These are phyloP conservation scores for Xanthia icteritia DNA, from an alignment of 2,888 invertebrate genomes.

Conservation along the genomic window DNA sequence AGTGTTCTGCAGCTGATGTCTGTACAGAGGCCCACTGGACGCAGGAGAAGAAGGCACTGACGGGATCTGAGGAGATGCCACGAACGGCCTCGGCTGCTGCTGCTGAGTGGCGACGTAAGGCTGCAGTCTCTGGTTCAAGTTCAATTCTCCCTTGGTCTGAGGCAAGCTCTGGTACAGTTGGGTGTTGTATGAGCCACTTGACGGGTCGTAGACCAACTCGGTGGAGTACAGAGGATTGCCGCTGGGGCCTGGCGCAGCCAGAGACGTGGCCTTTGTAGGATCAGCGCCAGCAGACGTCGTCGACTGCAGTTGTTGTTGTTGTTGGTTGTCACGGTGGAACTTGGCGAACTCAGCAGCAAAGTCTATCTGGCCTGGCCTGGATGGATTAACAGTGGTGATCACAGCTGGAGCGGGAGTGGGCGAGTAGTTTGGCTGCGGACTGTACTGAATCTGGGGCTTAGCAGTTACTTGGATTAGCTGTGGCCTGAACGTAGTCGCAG, in stretches of 20 bases:
- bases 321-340: conserved; percentile 93
- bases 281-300: conserved; percentile 82
- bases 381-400: conserved; percentile 70
- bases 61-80: conserved; percentile 91
- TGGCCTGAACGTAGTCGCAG: conserved; percentile 92
- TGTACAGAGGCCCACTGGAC: conserved; percentile 86
- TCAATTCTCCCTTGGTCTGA: conserved; percentile 93
- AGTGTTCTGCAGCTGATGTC: conserved; percentile 85
- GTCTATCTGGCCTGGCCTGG: conserved; percentile 87
- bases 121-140: conserved; percentile 93
- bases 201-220: conserved; percentile 94
- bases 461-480: conserved; percentile 91
- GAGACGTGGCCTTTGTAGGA: conserved; percentile 80
- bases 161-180: conserved; percentile 94
- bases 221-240: conserved; percentile 94
- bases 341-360: conserved; percentile 94
- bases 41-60: conserved; percentile 80
- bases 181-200: conserved; percentile 94
- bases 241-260: conserved; percentile 80
- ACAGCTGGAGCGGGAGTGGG: conserved; percentile 80
- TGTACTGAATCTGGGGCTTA: conserved; percentile 87
- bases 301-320: conserved; percentile 88
- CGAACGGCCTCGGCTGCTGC: conserved; percentile 89
- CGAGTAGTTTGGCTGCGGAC: conserved; percentile 85
- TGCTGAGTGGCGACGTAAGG: conserved; percentile 92